Base-by-base conservation (phyloP, 2,888 invertebrate genomes). In the Orchesellides sinensis region DNA sequence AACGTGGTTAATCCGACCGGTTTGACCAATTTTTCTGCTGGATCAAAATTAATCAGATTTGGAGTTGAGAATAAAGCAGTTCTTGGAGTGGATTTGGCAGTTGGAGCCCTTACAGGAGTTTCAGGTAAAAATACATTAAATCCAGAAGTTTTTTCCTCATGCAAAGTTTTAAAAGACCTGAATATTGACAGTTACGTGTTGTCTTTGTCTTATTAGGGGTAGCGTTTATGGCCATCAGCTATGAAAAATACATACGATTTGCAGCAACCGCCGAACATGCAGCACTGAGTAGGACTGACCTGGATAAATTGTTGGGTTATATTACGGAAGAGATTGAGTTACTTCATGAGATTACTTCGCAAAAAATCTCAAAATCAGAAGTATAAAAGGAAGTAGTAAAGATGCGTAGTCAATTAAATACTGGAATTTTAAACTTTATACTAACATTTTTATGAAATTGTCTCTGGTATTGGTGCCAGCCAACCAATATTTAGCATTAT, bases 171-270 rank as follows among this genome's bases (percentile, higher is more conserved):
- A 32, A 32, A 32, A 32, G 32, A 6, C 10, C 32, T 32, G 32
- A 32, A 32, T 32, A 32, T 6, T 32, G 6, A 32, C 10, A 32
- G 32, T 32, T 32, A 32, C 32, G 10, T 6, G 32, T 32, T 54
- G 8, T 6, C 54, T 54, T 21, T 54, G 10, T 35, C 40, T 21
- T 21, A 40, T 40, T 49, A 49, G 79, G 79, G 0, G 40, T 65
- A 0, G 79, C 21, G 0, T 63, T 79, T 14, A 79, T 65, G 45
- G 70, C 79, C 0, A 65, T 79, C 0, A 79, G 79, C 40, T 79
- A 54, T 23, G 70, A 40, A 27, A 25, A 52, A 3, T n/a, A 65
- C 2, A 54, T 79, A 21, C 17, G 19, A 5, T 72, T 79, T 40
- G 45, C 70, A 1, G 63, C 19, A 4, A 79, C 79, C 0, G 79